Evolutionary conservation across 2,888 invertebrate genomes (phyloP).

Genomic region (Seladonia tumulorum): DNA sequence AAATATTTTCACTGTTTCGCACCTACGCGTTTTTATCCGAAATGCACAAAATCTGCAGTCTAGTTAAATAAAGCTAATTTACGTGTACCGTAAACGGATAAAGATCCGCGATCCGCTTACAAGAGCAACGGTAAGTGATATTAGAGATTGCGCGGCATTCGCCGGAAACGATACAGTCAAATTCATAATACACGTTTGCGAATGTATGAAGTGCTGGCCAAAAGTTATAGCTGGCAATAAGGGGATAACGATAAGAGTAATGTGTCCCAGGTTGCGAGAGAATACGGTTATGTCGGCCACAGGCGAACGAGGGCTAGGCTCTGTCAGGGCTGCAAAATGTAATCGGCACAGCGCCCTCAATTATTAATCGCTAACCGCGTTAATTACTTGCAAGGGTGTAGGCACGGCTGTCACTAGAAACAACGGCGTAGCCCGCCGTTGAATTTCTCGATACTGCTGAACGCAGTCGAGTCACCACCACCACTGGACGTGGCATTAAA

Average conservation of each 20-base stretch:
- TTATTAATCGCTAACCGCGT: constrained; percentile 83
- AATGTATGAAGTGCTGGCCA: constrained; percentile 15
- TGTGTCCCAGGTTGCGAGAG: constrained; percentile 69
- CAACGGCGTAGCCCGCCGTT: constrained; percentile 74
- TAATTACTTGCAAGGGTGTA: constrained; percentile 82
- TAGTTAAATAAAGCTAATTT: not conserved
- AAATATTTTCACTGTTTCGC: not conserved
- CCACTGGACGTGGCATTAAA: constrained; percentile 40
- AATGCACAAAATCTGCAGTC: not conserved
- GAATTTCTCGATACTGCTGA: constrained; percentile 40
- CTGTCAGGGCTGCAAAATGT: constrained; percentile 80
- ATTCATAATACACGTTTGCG: constrained; percentile 5
- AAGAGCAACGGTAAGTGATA: not conserved
- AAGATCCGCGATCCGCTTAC: not conserved
- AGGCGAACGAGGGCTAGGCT: constrained; percentile 57
- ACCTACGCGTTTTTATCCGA: not conserved
- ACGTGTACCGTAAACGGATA: not conserved
- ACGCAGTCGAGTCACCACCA: constrained; percentile 44
- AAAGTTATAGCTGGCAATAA: constrained; percentile 54
- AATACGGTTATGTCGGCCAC: constrained; percentile 70
- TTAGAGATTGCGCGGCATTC: not conserved
- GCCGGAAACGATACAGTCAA: constrained; percentile 7
- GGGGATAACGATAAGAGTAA: constrained; percentile 76
- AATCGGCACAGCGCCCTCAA: constrained; percentile 82
- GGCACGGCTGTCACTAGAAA: constrained; percentile 78